These are phyloP conservation scores for Sphenodon punctatus DNA, from an alignment of 2,797 vertebrate species.

Conservation along the genomic window DNA sequence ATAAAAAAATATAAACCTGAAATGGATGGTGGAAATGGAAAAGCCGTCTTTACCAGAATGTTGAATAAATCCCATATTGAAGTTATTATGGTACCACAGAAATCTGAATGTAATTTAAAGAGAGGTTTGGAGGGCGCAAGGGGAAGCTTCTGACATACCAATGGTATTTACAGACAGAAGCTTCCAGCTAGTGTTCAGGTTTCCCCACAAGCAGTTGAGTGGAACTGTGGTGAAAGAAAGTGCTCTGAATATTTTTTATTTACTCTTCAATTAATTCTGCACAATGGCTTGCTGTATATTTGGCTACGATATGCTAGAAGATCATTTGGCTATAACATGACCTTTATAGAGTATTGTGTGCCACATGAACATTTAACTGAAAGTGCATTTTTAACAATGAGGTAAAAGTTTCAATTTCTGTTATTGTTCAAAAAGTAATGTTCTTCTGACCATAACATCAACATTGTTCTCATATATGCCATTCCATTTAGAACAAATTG, in stretches of 20 bases:
- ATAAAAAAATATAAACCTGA: neutral
- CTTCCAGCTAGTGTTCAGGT: slow-evolving; percentile 52
- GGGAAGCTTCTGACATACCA: slow-evolving; percentile 29
- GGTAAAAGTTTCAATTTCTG: slow-evolving; percentile 33
- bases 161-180: slow-evolving; percentile 55
- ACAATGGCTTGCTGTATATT: slow-evolving; percentile 12
- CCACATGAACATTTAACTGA: neutral
- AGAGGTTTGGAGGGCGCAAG: slow-evolving; percentile 26
- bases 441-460: slow-evolving; percentile 10
- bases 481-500: slow-evolving; percentile 38
- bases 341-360: slow-evolving; percentile 9
- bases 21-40: slow-evolving; percentile 20
- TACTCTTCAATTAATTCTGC: slow-evolving; percentile 28
- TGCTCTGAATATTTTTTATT: slow-evolving; percentile 37
- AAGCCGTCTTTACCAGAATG: slow-evolving; percentile 50
- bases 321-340: neutral
- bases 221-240: slow-evolving; percentile 31
- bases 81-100: slow-evolving; percentile 67
- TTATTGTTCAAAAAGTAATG: slow-evolving; percentile 22
- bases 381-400: slow-evolving; percentile 7
- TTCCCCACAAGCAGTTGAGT: slow-evolving; percentile 30
- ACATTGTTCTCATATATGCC: neutral
- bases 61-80: slow-evolving; percentile 60
- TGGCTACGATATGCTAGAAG: slow-evolving; percentile 19
- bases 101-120: slow-evolving; percentile 72